These are phyloP conservation scores for Otus scops DNA, from an alignment of 2,797 vertebrate species.

Conservation along the genomic window DNA sequence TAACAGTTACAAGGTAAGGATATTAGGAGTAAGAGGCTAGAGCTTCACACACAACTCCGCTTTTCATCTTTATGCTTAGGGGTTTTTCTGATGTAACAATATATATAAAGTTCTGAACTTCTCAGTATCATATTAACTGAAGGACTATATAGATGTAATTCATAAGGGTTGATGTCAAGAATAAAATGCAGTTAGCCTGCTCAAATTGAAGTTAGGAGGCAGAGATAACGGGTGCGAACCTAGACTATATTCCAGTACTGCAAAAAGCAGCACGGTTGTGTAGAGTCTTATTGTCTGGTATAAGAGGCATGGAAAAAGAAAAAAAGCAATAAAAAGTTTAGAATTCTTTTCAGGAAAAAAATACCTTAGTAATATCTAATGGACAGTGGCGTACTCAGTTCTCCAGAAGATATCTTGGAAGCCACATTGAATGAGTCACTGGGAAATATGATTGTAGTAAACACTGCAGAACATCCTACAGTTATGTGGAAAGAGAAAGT, in stretches of 20 bases:
- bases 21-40: not conserved
- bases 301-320: not conserved
- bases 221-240: not conserved
- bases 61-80: not conserved
- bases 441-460: not conserved
- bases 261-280: not conserved
- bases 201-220: not conserved
- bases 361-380: not conserved
- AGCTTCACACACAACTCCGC: not conserved
- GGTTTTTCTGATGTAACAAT: not conserved
- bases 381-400: not conserved
- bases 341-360: not conserved
- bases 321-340: not conserved
- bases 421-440: not conserved
- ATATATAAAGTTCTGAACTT: not conserved
- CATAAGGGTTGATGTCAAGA: not conserved
- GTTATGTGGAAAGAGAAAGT: not conserved
- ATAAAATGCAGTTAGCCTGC: not conserved
- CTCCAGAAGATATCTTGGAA: not conserved
- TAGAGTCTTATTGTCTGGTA: not conserved
- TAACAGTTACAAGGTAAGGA: not conserved
- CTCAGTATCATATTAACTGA: not conserved
- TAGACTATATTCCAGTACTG: not conserved
- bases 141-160: not conserved
- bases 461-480: not conserved